Evolutionary conservation across 2,113 vertebrate species (phyloP).

Genomic region (Morphnarchus princeps): DNA sequence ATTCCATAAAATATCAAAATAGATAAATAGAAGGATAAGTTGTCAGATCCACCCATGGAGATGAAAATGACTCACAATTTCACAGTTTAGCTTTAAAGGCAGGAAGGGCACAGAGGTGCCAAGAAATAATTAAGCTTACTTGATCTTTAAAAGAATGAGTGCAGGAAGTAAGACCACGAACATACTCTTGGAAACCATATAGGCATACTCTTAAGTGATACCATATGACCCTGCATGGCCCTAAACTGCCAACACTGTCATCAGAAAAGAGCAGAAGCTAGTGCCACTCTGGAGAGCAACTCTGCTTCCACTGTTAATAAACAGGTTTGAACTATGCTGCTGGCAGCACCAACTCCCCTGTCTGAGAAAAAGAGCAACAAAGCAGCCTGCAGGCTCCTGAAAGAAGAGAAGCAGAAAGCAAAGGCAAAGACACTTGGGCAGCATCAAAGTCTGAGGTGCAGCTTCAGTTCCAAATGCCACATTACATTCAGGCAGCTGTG

Average conservation of each 20-base stretch:
- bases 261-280: not conserved
- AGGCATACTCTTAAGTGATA: not conserved
- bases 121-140: constrained; percentile 1
- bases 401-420: not conserved
- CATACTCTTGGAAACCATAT: not conserved
- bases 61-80: not conserved
- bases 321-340: not conserved
- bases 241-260: not conserved
- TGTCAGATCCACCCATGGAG: not conserved
- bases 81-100: not conserved
- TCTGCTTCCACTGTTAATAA: not conserved
- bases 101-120: not conserved
- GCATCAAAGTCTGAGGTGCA: not conserved
- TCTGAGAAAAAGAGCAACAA: not conserved
- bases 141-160: constrained; percentile 3
- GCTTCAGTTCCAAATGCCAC: constrained; percentile 1
- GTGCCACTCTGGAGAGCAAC: not conserved
- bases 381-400: not conserved
- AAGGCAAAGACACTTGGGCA: constrained; percentile 13
- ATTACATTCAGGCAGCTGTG: not conserved
- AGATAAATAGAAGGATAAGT: not conserved
- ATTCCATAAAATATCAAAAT: not conserved
- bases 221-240: not conserved
- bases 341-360: not conserved
- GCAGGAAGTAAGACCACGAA: not conserved